Evolutionary conservation across 2,797 vertebrate species (phyloP).

Genomic region (Syndactyla subalaris): DNA sequence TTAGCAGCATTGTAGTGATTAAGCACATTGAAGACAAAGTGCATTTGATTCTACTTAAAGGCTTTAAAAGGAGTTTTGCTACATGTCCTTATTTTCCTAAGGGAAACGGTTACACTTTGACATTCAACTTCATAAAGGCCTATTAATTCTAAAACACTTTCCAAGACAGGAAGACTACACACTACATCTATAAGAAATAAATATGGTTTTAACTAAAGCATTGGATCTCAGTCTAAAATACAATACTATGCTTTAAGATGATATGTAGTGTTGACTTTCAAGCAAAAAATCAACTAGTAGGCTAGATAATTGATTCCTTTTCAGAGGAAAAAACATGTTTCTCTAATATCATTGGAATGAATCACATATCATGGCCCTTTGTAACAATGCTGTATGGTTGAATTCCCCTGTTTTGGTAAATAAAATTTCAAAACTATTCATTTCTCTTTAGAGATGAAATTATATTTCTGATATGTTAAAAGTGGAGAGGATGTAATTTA

Average conservation of each 20-base stretch:
- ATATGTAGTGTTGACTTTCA: neutral
- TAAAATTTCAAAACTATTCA: neutral
- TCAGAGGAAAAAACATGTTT: neutral
- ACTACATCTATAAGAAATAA: neutral
- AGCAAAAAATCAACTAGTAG: neutral
- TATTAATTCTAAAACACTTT: neutral
- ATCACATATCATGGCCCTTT: neutral
- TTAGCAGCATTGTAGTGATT: neutral
- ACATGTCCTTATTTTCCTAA: neutral
- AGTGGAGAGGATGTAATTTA: neutral
- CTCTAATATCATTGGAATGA: neutral
- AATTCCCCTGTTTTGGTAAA: neutral
- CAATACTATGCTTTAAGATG: neutral
- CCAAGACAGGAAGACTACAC: neutral
- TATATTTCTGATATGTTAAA: neutral
- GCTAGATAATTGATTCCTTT: neutral
- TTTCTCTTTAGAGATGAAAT: neutral
- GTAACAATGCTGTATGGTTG: neutral
- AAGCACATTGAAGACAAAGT: neutral
- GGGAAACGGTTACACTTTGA: neutral
- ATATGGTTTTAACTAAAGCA: neutral
- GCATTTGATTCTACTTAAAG: neutral
- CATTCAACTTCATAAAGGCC: neutral
- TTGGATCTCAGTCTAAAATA: neutral
- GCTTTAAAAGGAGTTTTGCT: neutral